Conservation (phyloP, 2,113 vertebrate species). For the Martes martes region DNA sequence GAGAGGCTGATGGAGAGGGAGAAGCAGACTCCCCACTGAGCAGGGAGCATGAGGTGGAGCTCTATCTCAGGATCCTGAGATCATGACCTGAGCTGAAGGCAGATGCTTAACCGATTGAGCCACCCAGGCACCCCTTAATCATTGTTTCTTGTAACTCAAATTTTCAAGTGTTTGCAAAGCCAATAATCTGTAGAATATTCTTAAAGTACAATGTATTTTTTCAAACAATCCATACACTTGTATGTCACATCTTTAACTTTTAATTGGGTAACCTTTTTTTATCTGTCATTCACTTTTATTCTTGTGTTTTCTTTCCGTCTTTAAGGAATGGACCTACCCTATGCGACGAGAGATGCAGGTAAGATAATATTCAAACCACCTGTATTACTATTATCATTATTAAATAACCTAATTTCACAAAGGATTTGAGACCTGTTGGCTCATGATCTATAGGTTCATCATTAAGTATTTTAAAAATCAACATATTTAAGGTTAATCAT, state of each 20-base stretch:
- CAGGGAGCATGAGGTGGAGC: too few species aligned
- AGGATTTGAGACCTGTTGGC: neutral
- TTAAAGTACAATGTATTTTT: neutral
- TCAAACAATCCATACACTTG: neutral
- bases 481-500: slow-evolving; percentile 19
- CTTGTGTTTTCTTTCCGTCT: slow-evolving; percentile 38
- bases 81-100: too few species aligned
- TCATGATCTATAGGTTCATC: neutral
- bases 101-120: too few species aligned
- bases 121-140: neutral
- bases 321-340: slow-evolving; percentile 97
- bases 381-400: neutral
- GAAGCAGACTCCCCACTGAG: too few species aligned
- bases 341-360: slow-evolving; percentile 99
- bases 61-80: too few species aligned
- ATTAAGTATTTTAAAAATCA: slow-evolving; percentile 16
- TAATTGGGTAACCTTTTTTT: slow-evolving; percentile 10
- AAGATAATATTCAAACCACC: slow-evolving; percentile 44
- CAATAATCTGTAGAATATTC: neutral
- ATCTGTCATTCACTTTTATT: slow-evolving; percentile 35
- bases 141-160: neutral
- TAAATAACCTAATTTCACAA: slow-evolving; percentile 44
- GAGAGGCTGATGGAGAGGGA: too few species aligned
- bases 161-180: slow-evolving; percentile 23
- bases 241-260: slow-evolving; percentile 5